Evolutionary conservation across 2,888 invertebrate species (phyloP), one percentile per base, ranked within the genome.

Genomic region (Torymus tubicola): DNA sequence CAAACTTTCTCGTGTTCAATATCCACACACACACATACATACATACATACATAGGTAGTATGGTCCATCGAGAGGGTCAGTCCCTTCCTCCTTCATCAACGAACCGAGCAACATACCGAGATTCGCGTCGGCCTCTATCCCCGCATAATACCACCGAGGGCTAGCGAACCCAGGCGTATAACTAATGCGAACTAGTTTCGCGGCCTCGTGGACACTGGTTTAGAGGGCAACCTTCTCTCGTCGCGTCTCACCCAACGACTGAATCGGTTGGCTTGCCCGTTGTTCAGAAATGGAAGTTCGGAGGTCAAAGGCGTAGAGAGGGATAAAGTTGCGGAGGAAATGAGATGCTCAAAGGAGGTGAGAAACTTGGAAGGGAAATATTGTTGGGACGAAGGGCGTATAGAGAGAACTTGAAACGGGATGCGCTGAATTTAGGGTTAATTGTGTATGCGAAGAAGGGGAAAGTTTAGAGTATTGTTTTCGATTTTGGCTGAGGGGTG

Each of bases 151-250:
- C 70, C 50, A 31, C 16, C 8, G 14, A 61, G 64, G 64, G 10
- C 50, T 21, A 21, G 21, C 18, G 57, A 71, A 50, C 65, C 73
- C 18, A n/a, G 42, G 24, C 70, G 60, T 61, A 78, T 78, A 74
- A 76, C 81, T 69, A 76, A 84, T 84, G 83, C 83, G 83, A 87
- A 87, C 88, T 87, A 88, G 88, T 88, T 88, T 87, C 86, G 88
- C 86, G 88, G 86, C 85, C 31, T 52, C 84, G 86, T 81, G 85
- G 85, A 85, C 87, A 87, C 87, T 85, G 85, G 84, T 81, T 81
- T 79, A 76, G 82, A 81, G 82, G 83, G 67, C 65, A 81, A 81
- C 21, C 21, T 21, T 21, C 21, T 21, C 21, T 21, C 21, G 21
- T 21, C 21, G 21, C 21, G 1, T 21, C 21, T 21, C 21, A 75